Base-by-base conservation (phyloP, 2,888 invertebrate species). In the Drosophila buzzatii region DNA sequence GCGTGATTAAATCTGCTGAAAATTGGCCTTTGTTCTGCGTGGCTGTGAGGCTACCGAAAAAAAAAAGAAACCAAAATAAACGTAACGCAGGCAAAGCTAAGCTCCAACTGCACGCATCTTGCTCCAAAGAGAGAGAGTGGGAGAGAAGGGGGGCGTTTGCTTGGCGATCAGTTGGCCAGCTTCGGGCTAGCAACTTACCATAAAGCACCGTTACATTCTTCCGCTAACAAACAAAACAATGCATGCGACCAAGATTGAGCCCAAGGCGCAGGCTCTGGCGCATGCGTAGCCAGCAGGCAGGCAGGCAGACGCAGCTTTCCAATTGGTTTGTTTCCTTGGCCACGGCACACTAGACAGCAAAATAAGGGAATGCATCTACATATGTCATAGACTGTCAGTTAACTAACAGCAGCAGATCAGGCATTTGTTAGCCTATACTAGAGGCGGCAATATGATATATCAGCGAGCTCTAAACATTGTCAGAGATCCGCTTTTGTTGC, bases 181-280 rank as follows among this genome's bases (percentile, higher is more conserved):
- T 77, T 72, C 64, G 70, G 56, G 80, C 79, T 71, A 77, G 71
- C 84, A 83, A 89, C 85, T 88, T 87, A 89, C 87, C 87, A 88
- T 88, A 88, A 88, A 87, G 85, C 83, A 83, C 87, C 87, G 87
- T 88, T 88, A 89, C 89, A 87, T 88, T 83, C 88, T 81, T 88
- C 78, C 71, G 76, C 83, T 68, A 88, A 80, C 87, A 85, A 86
- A 79, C 85, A 73, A 71, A 79, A 81, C 82, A 82, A 82, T 77
- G 80, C 81, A 70, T 79, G 79, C 77, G 53, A 73, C 72, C 72
- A 72, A 73, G 70, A 70, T 76, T 73, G 69, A 75, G 51, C 76
- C 65, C 60, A 59, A 66, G 53, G 65, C 58, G 60, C 62, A 84
- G 77, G 87, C 56, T 37, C 27, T 10, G 44, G 70, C 82, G 67